Conservation (phyloP, 1,140 invertebrate genomes). For the Formica selysi region DNA sequence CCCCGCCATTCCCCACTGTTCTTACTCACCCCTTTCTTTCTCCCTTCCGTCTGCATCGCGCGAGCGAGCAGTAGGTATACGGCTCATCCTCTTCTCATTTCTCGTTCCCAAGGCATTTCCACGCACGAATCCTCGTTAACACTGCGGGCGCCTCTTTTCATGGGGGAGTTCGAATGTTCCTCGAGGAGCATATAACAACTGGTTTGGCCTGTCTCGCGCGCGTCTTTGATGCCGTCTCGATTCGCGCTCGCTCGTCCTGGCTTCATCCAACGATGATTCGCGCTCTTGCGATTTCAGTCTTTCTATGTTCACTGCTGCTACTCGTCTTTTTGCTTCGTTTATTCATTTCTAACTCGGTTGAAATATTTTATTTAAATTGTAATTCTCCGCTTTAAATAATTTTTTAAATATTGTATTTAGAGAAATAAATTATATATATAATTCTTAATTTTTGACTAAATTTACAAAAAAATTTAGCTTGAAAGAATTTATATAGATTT, state of each 20-base stretch:
- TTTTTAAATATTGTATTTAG: not conserved
- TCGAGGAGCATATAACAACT: conserved; percentile 58
- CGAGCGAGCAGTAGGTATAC: not conserved
- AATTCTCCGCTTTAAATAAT: not conserved
- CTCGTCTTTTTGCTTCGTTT: conserved; percentile 17
- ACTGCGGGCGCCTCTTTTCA: conserved; percentile 56
- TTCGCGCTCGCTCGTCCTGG: not conserved
- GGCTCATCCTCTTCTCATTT: not conserved
- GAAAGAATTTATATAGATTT: not conserved
- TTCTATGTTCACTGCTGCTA: conserved; percentile 2
- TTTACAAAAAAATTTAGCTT: not conserved
- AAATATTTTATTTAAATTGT: not conserved
- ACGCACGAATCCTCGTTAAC: conserved; percentile 50
- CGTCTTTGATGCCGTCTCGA: conserved; percentile 50
- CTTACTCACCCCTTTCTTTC: not conserved
- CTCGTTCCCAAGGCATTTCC: conserved; percentile 38
- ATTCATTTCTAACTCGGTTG: not conserved
- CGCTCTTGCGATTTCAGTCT: conserved; percentile 9
- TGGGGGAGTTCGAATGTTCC: conserved; percentile 48
- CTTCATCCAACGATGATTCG: conserved; percentile 23
- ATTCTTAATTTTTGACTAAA: not conserved
- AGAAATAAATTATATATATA: not conserved
- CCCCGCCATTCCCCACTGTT: not conserved
- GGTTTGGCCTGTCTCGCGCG: conserved; percentile 56
- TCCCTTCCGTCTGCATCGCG: not conserved